Evolutionary conservation across 2,113 vertebrate genomes (phyloP).

Genomic region (Sphyrna mokarran): DNA sequence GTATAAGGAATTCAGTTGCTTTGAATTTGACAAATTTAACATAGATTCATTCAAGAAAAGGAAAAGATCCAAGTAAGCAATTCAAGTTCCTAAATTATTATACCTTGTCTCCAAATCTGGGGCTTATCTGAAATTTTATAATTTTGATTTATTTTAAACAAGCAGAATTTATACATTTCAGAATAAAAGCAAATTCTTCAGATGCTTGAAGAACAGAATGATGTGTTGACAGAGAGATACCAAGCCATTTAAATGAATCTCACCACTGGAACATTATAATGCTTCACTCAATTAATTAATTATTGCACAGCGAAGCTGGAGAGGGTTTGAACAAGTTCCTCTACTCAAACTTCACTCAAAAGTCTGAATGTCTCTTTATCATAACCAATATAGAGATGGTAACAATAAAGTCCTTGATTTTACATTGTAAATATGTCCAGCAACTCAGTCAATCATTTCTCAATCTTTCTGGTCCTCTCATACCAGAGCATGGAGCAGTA

Average conservation of each 20-base stretch:
- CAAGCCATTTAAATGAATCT: neutral
- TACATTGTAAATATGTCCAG: neutral
- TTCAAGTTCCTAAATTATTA: neutral
- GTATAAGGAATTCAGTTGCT: neutral
- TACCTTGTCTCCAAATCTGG: neutral
- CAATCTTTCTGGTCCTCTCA: neutral
- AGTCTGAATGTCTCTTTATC: neutral
- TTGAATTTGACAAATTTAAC: neutral
- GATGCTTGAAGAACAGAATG: neutral
- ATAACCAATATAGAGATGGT: neutral
- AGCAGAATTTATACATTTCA: neutral
- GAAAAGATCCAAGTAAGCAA: neutral
- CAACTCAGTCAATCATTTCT: neutral
- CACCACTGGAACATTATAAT: neutral
- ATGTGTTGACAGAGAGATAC: neutral
- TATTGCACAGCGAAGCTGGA: neutral
- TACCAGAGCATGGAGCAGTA: neutral
- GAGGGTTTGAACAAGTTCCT: neutral
- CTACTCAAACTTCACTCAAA: neutral
- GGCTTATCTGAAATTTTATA: neutral
- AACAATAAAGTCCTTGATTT: neutral
- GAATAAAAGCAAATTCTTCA: neutral
- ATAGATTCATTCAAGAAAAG: neutral
- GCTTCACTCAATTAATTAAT: neutral
- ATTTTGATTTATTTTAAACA: neutral